Base-by-base conservation (phyloP, 2,888 invertebrate genomes). In the Yponomeuta evonymella region DNA sequence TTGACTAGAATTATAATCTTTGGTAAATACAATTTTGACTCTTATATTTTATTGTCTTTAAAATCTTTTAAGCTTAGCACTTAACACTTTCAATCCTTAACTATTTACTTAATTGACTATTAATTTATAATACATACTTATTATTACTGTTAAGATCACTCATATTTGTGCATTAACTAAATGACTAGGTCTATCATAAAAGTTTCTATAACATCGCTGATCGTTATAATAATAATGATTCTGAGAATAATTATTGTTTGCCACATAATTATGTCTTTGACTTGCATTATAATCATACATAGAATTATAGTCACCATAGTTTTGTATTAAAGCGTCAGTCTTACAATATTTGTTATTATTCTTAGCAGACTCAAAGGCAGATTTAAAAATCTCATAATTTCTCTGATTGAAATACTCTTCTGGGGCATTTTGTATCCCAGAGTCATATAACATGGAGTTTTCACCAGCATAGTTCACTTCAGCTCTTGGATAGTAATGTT, bases 341-440 rank as follows among this genome's bases (percentile, higher is more conserved):
- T 86, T 87, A 10, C 81, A 75, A 72, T 79, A 76, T 74, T 81
- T 86, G 72, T 83, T 86, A 70, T 76, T 79, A 70, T 80, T 85
- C 72, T 86, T 87, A 8, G 90, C 89, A 64, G 75, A 85, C 72
- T 94, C 94, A 76, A 94, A 94, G 15, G 94, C 93, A 73, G 90
- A 92, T 76, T 92, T 93, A 75, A 94, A 94, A 70, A 94, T 80
- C 75, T 94, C 93, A 70, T 94, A 94, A 79, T 94, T 94, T 76
- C 86, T 86, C 70, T 89, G 88, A 72, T 88, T 88, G 71, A 92
- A 93, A 76, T 92, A 91, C 69, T 85, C 88, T 71, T 85, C 88
- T 0, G 77, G 72, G 6, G 71, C 76, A 72, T 80, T 79, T 23
- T 77, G 76, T 33, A 75, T 73, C 48, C 71, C 71, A n/a, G 72